These are phyloP conservation scores for Lerista edwardsae DNA, from an alignment of 2,797 vertebrate genomes.

Conservation along the genomic window DNA sequence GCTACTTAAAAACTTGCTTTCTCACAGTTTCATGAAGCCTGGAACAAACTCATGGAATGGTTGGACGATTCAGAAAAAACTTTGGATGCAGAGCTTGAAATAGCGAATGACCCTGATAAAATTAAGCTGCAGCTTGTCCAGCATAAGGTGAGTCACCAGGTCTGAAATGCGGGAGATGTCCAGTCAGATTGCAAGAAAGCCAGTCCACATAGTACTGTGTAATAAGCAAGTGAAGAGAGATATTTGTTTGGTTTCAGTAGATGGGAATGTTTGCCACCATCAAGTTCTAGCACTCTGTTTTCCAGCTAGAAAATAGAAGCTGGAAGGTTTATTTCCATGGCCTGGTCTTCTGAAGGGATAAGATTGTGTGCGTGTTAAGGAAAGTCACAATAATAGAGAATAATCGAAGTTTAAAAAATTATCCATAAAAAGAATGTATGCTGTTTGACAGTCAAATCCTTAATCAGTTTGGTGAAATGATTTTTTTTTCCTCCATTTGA, in stretches of 20 bases:
- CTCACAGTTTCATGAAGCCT: slow-evolving; percentile 92
- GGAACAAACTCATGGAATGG: slow-evolving; percentile 98
- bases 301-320: neutral
- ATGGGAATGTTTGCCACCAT: neutral
- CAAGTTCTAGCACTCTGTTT: slow-evolving; percentile 21
- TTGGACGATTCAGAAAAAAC: slow-evolving; percentile 93
- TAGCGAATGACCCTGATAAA: slow-evolving; percentile 97
- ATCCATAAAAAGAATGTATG: neutral
- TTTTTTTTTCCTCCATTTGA: neutral
- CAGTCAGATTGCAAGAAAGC: neutral
- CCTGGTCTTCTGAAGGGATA: neutral
- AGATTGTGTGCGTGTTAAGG: neutral
- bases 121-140: slow-evolving; percentile 93
- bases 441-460: slow-evolving; percentile 34
- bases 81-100: slow-evolving; percentile 95
- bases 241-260: slow-evolving; percentile 16
- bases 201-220: slow-evolving; percentile 6
- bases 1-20: slow-evolving; percentile 37
- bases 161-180: neutral
- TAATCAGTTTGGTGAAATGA: slow-evolving; percentile 36
- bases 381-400: neutral
- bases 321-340: neutral
- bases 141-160: slow-evolving; percentile 89
- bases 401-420: neutral
- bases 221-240: slow-evolving; percentile 4